Evolutionary conservation across 2,888 invertebrate species (phyloP), one percentile per base, ranked within the genome.

Genomic region (Orthosia cruda): DNA sequence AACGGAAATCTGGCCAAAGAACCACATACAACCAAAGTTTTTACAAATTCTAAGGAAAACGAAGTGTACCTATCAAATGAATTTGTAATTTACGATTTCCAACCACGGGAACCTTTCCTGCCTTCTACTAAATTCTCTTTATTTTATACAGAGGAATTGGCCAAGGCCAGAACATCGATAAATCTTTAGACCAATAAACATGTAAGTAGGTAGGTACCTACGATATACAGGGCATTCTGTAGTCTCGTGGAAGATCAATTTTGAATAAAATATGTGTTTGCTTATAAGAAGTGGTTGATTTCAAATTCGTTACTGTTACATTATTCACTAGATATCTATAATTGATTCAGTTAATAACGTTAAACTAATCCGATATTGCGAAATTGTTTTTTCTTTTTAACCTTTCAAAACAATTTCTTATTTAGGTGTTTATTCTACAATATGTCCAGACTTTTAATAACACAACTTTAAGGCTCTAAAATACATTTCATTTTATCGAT

Each of bases 81-180:
- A 74, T 80, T 65, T 49, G 50, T 66, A 62, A 80, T 80, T 80
- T 80, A 80, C 61, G 50, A 62, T 62, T 63, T 68, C 49, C 32
- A 23, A 47, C 7, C 23, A 13, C 45, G 26, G 26, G 12, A 18
- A 55, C 54, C n/a, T 50, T 68, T 52, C 20, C 49, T 16, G 57
- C 47, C 67, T 74, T 18, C 54, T 77, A 47, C 18, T 55, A 66
- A 59, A 61, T 72, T 66, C 59, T 71, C 32, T 72, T 77, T 69
- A 69, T 50, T 55, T 70, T 45, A 66, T 58, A 49, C 55, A 23
- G 3, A 3, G 59, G 18, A 58, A 47, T 69, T 62, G 55, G 55
- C 23, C 40, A 55, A 55, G 66, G 77, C 26, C 45, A 54, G 26
- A n/a, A 47, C 59, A 55, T 71, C 16, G 26, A 49, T 69, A 70